phyloP scores from a whole-genome alignment of 1,140 invertebrate species.

The Nephila pilipes region DNA sequence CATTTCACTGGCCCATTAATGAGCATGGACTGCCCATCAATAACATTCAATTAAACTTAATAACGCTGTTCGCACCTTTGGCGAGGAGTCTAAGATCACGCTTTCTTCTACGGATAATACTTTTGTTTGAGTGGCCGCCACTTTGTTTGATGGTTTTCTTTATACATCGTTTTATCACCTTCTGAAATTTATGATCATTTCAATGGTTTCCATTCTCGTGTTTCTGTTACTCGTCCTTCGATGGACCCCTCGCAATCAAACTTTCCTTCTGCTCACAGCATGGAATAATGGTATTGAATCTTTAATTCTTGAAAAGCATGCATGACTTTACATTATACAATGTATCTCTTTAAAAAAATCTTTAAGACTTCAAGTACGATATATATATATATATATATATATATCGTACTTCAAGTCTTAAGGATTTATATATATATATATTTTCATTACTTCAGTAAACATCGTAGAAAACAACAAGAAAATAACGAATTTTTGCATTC shows the following conservation, averaged over 20 bases:
- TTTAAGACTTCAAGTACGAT: too few relatives aligned
- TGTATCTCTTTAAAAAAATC: too few relatives aligned
- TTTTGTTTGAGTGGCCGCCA: conserved; percentile 70
- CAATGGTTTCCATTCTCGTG: conserved; percentile 1
- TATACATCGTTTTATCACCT: conserved; percentile 65
- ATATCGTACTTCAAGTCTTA: too few relatives aligned
- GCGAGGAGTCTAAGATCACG: conserved; percentile 71
- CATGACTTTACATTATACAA: too few relatives aligned
- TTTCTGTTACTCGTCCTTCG: neutral
- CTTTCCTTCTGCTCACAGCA: too few relatives aligned
- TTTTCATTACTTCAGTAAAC: too few relatives aligned
- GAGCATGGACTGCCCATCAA: conserved; percentile 71
- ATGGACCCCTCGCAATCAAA: neutral
- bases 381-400: too few relatives aligned
- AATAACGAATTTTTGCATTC: too few relatives aligned
- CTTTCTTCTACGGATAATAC: conserved; percentile 58
- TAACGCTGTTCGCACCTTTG: conserved; percentile 76
- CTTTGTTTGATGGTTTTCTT: conserved; percentile 71
- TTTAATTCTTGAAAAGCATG: too few relatives aligned
- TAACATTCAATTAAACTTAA: conserved; percentile 75
- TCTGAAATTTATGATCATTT: conserved; percentile 69
- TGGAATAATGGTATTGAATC: too few relatives aligned
- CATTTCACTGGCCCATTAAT: conserved; percentile 72
- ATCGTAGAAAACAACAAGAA: too few relatives aligned
- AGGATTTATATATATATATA: too few relatives aligned